phyloP scores from a whole-genome alignment of 2,888 invertebrate genomes.

The Tinea trinotella region DNA sequence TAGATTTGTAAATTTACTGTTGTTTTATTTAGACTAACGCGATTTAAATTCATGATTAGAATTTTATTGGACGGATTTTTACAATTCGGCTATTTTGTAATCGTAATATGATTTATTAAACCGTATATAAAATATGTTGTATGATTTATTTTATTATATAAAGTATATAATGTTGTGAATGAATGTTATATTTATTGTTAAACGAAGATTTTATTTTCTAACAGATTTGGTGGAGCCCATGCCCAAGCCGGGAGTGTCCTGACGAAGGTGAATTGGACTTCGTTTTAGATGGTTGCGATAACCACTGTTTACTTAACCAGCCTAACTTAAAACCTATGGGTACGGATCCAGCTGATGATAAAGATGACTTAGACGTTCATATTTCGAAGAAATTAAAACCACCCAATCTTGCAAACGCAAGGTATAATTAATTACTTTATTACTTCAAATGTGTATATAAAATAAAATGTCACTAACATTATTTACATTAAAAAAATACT shows the following conservation, averaged over 20 bases:
- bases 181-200: too few relatives aligned
- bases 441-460: background rate
- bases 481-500: background rate
- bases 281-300: slow-evolving; percentile 79
- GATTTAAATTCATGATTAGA: too few relatives aligned
- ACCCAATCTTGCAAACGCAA: slow-evolving; percentile 50
- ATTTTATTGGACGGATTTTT: too few relatives aligned
- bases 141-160: too few relatives aligned
- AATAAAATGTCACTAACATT: too few relatives aligned
- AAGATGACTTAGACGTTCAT: slow-evolving; percentile 71
- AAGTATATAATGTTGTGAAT: too few relatives aligned
- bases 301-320: slow-evolving; percentile 76
- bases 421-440: too few relatives aligned
- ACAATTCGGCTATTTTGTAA: too few relatives aligned
- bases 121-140: too few relatives aligned
- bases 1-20: too few relatives aligned
- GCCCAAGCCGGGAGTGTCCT: slow-evolving; percentile 84
- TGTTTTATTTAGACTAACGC: too few relatives aligned
- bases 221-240: slow-evolving; percentile 88
- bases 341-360: slow-evolving; percentile 52
- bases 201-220: background rate
- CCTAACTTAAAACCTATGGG: slow-evolving; percentile 47
- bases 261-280: slow-evolving; percentile 81
- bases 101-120: too few relatives aligned
- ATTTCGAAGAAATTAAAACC: slow-evolving; percentile 63